These are phyloP conservation scores for Diabrotica balteata DNA, from an alignment of 2,888 invertebrate genomes.

Conservation along the genomic window DNA sequence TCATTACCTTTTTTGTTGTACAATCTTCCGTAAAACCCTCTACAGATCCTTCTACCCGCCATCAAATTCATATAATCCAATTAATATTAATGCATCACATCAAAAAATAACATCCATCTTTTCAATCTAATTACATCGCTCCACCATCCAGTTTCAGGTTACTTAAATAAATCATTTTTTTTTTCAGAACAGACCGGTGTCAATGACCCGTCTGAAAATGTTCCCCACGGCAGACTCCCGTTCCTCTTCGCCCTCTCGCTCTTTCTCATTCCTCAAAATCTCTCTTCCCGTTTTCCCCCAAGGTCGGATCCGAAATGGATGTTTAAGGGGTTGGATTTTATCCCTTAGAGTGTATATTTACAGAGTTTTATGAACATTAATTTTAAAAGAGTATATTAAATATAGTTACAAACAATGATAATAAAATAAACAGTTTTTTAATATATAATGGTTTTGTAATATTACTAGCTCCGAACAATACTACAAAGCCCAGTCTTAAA, in stretches of 20 bases:
- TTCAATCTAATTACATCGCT: conserved; percentile 44
- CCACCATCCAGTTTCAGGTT: conserved; percentile 48
- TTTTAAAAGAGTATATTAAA: no score
- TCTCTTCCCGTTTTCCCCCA: conserved; percentile 20
- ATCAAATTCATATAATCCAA: conserved; percentile 21
- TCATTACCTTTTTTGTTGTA: background rate
- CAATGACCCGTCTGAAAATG: conserved; percentile 48
- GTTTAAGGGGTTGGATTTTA: conserved; percentile 19
- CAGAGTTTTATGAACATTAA: no score
- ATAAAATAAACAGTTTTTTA: no score
- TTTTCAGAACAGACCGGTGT: conserved; percentile 32
- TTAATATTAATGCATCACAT: conserved; percentile 21
- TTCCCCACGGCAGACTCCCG: conserved; percentile 32
- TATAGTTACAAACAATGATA: no score
- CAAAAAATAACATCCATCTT: conserved; percentile 38
- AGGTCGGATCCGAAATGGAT: conserved; percentile 31
- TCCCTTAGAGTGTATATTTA: no score
- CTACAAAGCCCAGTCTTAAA: no score
- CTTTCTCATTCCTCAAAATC: conserved; percentile 13
- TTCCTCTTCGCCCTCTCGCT: conserved; percentile 13
- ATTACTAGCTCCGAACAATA: no score
- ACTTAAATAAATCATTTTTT: conserved; percentile 49
- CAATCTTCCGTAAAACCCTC: no score
- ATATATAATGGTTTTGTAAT: no score
- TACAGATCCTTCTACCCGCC: no score